Evolutionary conservation across 2,797 vertebrate species (phyloP).

Genomic region (Amphiprion clarkii): DNA sequence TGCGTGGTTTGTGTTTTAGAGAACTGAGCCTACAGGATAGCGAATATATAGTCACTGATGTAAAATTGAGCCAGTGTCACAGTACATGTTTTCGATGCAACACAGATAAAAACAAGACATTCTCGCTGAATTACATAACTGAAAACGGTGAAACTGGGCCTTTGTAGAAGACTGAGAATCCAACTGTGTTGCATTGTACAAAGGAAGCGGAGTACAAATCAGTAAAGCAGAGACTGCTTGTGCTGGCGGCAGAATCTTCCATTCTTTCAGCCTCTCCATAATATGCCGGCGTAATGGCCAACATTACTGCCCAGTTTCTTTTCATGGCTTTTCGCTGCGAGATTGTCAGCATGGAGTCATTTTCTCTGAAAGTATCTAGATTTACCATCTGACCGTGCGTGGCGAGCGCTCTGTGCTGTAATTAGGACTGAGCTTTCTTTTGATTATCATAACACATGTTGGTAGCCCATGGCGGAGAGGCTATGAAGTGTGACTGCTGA

Average conservation of each 20-base stretch:
- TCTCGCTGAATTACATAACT: constrained; percentile 30
- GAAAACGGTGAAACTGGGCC: constrained; percentile 24
- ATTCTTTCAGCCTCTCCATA: constrained; percentile 38
- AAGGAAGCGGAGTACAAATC: constrained; percentile 45
- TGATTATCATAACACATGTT: constrained; percentile 69
- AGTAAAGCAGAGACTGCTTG: constrained; percentile 12
- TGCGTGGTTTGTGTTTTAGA: background rate
- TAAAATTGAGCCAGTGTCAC: background rate
- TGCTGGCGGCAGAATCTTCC: constrained; percentile 33
- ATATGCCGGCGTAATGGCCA: constrained; percentile 49
- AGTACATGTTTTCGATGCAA: constrained; percentile 18
- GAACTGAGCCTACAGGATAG: constrained; percentile 6
- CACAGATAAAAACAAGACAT: constrained; percentile 14
- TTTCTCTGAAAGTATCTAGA: constrained; percentile 41
- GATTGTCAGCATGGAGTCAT: constrained; percentile 36
- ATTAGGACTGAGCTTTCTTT: constrained; percentile 68
- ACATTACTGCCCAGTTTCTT: constrained; percentile 38
- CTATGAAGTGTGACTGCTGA: constrained; percentile 68
- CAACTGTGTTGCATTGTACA: constrained; percentile 51
- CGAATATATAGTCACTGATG: background rate
- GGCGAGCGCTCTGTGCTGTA: constrained; percentile 48
- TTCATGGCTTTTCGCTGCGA: constrained; percentile 26
- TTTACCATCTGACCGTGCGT: constrained; percentile 51
- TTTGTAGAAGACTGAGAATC: constrained; percentile 34
- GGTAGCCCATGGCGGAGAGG: constrained; percentile 55